Percentiles rank a stretch among this genome's conserved stretches.
Conservation (phyloP, 2,797 vertebrate species). For the Chaenodraco wilsoni region DNA sequence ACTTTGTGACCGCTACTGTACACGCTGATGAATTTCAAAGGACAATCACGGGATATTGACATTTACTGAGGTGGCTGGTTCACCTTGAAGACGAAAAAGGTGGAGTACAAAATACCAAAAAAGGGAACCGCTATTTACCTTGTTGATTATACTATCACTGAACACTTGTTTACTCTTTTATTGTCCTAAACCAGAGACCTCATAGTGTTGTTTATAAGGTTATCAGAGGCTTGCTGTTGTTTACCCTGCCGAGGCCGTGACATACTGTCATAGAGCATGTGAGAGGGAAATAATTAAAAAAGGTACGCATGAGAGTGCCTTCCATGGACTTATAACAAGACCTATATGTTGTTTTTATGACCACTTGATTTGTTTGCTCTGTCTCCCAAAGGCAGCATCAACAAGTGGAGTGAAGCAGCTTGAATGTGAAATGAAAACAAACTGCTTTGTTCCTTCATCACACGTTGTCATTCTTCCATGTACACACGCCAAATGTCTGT, state of each 20-base stretch:
- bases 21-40: slow-evolving; percentile 6
- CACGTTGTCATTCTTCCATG: not conserved
- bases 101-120: slow-evolving; percentile 35
- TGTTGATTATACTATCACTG: slow-evolving; percentile 12
- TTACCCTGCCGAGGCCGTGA: not conserved
- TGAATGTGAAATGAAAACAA: slow-evolving; percentile 30
- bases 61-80: slow-evolving; percentile 63
- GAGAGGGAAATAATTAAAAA: not conserved
- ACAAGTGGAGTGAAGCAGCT: not conserved
- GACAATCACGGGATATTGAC: slow-evolving; percentile 1
- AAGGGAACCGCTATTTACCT: slow-evolving; percentile 36
- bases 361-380: not conserved
- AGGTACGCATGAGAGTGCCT: slow-evolving; percentile 50
- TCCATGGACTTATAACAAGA: slow-evolving; percentile 24
- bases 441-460: slow-evolving; percentile 3
- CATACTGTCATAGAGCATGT: not conserved
- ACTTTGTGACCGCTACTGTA: slow-evolving; percentile 4
- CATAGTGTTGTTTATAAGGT: slow-evolving; percentile 16
- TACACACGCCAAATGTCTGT: slow-evolving; percentile 8
- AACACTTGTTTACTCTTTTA: slow-evolving; percentile 24
- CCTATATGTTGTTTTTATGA: not conserved
- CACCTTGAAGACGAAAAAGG: slow-evolving; percentile 51
- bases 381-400: not conserved
- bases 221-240: slow-evolving; percentile 12
- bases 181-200: slow-evolving; percentile 22